Evolutionary conservation across 2,113 vertebrate genomes (phyloP).

Genomic region (Trachemys scripta): DNA sequence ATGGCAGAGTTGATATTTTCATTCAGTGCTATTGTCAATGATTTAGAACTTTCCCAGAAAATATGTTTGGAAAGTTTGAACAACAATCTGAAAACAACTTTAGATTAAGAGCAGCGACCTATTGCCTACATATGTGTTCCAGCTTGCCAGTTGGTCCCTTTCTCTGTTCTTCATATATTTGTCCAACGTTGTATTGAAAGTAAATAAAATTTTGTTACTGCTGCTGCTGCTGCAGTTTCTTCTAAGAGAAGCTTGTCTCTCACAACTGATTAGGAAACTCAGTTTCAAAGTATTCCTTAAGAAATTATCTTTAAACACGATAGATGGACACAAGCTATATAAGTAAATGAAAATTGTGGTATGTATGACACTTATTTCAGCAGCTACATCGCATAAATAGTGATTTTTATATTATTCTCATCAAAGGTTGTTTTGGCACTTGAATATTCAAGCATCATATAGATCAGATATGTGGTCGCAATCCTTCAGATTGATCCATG

Average conservation of each 20-base stretch:
- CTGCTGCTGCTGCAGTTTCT: constrained; percentile 5
- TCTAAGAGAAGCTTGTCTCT: background rate
- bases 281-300: background rate
- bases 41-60: background rate
- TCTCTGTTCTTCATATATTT: background rate
- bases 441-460: background rate
- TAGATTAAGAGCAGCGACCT: background rate
- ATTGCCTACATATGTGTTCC: background rate
- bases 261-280: background rate
- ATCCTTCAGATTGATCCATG: background rate
- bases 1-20: background rate
- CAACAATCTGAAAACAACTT: background rate
- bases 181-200: background rate
- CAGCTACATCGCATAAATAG: background rate
- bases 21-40: background rate
- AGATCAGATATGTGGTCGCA: background rate
- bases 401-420: background rate
- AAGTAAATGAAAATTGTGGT: background rate
- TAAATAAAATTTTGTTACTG: background rate
- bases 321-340: background rate
- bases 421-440: background rate
- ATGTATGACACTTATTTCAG: background rate
- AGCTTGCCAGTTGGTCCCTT: background rate
- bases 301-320: background rate
- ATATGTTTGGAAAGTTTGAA: background rate